A percentile compares a stretch with the other conserved stretches of the same genome.
Conservation (phyloP, 1,140 invertebrate genomes). For the Lordiphosa collinella region DNA sequence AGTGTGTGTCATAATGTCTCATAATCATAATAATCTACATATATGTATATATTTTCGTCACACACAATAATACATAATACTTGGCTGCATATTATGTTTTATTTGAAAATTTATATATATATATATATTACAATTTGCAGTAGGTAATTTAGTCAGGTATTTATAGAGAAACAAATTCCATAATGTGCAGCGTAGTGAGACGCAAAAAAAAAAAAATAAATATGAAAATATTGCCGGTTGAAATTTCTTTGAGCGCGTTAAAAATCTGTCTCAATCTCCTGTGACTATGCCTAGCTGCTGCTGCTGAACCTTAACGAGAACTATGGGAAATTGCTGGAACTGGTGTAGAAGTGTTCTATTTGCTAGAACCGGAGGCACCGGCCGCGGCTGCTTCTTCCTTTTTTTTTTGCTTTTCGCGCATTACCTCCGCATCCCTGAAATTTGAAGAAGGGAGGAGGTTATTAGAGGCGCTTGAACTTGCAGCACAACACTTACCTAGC, state of each 20-base stretch:
- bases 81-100: constrained; percentile 70
- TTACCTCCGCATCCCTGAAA: constrained; percentile 89
- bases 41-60: constrained; percentile 46
- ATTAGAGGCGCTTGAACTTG: background rate
- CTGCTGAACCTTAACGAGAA: background rate
- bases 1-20: constrained; percentile 21
- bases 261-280: no score
- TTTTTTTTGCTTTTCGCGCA: constrained; percentile 89
- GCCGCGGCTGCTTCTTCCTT: constrained; percentile 81
- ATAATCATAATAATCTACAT: constrained; percentile 1
- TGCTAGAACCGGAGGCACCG: constrained; percentile 46
- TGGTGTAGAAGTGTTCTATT: constrained; percentile 34
- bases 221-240: constrained; percentile 11
- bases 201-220: constrained; percentile 28
- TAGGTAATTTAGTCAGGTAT: constrained; percentile 72
- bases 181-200: constrained; percentile 30
- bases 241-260: constrained; percentile 19
- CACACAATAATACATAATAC: constrained; percentile 43
- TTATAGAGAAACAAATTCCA: constrained; percentile 50
- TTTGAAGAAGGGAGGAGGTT: background rate
- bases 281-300: background rate
- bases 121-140: constrained; percentile 62
- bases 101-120: constrained; percentile 54
- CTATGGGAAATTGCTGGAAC: background rate
- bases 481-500: constrained; percentile 82